A percentile compares a stretch with the other conserved stretches of the same genome.
Conservation (phyloP, 2,113 vertebrate genomes). For the Melanocharis versteri region DNA sequence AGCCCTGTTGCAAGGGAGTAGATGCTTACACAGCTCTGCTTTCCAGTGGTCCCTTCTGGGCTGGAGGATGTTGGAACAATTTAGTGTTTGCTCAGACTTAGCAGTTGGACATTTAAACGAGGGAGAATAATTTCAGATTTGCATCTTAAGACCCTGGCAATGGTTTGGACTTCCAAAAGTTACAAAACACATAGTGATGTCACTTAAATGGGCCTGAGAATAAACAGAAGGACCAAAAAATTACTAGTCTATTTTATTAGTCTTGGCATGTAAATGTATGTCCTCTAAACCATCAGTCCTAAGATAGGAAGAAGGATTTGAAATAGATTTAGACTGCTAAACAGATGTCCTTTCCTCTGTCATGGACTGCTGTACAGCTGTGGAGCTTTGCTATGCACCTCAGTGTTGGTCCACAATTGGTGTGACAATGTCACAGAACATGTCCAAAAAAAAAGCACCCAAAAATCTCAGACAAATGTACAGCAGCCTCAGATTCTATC, state of each 20-base stretch:
- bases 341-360: not conserved
- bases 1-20: not conserved
- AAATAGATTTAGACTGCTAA: not conserved
- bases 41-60: not conserved
- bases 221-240: not conserved
- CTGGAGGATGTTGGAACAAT: rapidly evolving
- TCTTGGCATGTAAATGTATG: not conserved
- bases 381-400: not conserved
- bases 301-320: not conserved
- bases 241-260: not conserved
- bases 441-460: not conserved
- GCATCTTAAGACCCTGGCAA: rapidly evolving
- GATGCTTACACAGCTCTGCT: not conserved
- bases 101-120: not conserved
- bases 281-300: not conserved
- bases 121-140: not conserved
- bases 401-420: rapidly evolving
- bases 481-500: not conserved
- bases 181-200: rapidly evolving
- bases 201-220: not conserved
- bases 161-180: not conserved
- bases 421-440: not conserved
- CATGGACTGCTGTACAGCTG: not conserved
- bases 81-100: not conserved
- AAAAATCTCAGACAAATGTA: not conserved